Evolutionary conservation across 2,113 vertebrate genomes (phyloP).

Genomic region (Neolamprologus fasciatus): DNA sequence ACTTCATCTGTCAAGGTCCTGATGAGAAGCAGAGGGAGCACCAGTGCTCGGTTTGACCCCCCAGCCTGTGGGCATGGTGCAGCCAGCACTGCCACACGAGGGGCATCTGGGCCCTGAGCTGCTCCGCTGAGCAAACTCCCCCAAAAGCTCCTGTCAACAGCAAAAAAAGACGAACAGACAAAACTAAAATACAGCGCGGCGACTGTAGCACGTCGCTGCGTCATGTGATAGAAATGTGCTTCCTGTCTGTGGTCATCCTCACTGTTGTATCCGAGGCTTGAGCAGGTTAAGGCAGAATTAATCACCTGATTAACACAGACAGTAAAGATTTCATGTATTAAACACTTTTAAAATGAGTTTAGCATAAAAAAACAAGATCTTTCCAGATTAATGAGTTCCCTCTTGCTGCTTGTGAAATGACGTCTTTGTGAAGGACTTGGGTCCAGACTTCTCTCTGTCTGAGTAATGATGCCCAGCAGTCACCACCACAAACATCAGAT

Average conservation of each 20-base stretch:
- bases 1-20: conserved; percentile 67
- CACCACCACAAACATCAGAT: background rate
- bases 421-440: background rate
- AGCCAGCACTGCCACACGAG: conserved; percentile 15
- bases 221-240: background rate
- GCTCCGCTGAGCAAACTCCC: conserved; percentile 53
- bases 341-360: background rate
- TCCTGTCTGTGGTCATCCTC: background rate
- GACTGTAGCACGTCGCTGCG: background rate
- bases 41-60: conserved; percentile 41
- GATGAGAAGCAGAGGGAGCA: conserved; percentile 49
- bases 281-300: background rate
- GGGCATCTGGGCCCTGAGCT: conserved; percentile 34
- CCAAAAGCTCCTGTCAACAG: conserved; percentile 35
- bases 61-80: conserved; percentile 7
- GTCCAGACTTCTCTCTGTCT: background rate
- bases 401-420: background rate
- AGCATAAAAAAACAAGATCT: background rate
- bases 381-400: background rate
- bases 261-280: fast-evolving
- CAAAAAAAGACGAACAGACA: background rate
- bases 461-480: background rate
- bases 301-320: background rate
- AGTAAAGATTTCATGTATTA: background rate
- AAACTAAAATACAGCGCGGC: background rate